phyloP scores from a whole-genome alignment of 2,888 invertebrate genomes.

The Ormyrus labotus region DNA sequence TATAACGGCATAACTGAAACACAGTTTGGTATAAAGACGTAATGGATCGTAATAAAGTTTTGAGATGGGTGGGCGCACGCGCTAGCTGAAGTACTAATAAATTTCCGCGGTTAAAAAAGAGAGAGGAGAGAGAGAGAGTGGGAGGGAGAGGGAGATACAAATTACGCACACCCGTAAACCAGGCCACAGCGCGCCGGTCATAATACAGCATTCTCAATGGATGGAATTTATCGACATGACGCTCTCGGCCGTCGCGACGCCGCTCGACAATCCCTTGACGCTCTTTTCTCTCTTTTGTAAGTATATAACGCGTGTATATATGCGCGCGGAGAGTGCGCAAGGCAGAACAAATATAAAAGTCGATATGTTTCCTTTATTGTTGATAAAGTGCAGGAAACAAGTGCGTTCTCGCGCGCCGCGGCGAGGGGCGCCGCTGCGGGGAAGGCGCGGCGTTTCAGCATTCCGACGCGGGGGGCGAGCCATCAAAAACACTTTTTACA shows the following conservation, averaged over 20 bases:
- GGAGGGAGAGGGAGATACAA: background rate
- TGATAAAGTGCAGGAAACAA: conserved; percentile 18
- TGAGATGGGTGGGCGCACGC: background rate
- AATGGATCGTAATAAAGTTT: conserved; percentile 26
- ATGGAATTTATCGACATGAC: conserved; percentile 15
- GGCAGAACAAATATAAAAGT: conserved; percentile 30
- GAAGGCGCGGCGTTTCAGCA: conserved; percentile 15
- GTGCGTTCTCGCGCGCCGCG: background rate
- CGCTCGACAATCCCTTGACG: conserved; percentile 6
- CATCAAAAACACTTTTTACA: conserved; percentile 48
- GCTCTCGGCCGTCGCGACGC: background rate
- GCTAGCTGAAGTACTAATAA: conserved; percentile 23
- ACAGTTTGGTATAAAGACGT: conserved; percentile 4
- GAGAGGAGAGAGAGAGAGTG: background rate
- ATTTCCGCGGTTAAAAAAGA: conserved; percentile 15
- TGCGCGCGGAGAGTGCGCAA: background rate
- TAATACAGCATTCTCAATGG: conserved; percentile 21
- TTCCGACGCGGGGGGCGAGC: background rate
- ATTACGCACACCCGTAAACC: background rate
- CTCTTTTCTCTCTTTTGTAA: no score
- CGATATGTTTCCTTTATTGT: conserved; percentile 41
- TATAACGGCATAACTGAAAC: conserved; percentile 1
- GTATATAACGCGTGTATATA: no score
- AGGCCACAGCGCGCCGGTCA: background rate
- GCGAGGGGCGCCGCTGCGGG: background rate